These are phyloP conservation scores for Melopsittacus undulatus DNA, from an alignment of 2,797 vertebrate genomes.

Conservation along the genomic window DNA sequence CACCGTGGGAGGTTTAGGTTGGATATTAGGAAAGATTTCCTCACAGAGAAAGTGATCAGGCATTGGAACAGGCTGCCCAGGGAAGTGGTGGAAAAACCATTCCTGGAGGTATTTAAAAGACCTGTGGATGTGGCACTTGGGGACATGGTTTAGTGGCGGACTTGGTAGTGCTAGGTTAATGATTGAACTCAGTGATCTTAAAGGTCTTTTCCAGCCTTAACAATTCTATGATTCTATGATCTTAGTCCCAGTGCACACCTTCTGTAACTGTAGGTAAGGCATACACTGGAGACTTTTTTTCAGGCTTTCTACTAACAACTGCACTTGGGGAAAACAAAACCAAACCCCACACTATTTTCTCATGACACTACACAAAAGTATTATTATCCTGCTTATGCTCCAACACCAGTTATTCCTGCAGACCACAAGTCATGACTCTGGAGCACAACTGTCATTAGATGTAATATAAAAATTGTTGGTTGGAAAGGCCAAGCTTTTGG, in stretches of 20 bases:
- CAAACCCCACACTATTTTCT: not conserved
- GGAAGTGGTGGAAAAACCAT: not conserved
- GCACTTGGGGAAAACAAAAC: not conserved
- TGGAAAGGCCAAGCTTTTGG: slow-evolving; percentile 9
- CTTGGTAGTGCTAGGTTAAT: not conserved
- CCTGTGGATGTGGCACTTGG: not conserved
- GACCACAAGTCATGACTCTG: slow-evolving; percentile 15
- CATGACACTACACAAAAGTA: not conserved
- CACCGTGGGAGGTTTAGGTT: not conserved
- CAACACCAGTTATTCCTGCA: not conserved
- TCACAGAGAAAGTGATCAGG: not conserved
- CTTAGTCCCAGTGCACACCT: not conserved
- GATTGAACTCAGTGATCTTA: not conserved
- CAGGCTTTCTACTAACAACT: not conserved
- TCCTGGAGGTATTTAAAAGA: not conserved
- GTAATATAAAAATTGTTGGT: slow-evolving; percentile 24
- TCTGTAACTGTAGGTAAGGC: not conserved
- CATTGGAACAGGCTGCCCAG: not conserved
- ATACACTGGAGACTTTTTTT: not conserved
- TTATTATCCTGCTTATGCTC: not conserved
- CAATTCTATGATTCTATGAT: not conserved
- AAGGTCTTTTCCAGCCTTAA: not conserved
- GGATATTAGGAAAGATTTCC: not conserved
- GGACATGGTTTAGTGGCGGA: not conserved
- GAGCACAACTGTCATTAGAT: not conserved